These are phyloP conservation scores for Sebastes kiyomatsui DNA, from an alignment of 2,797 vertebrate species.

Conservation along the genomic window DNA sequence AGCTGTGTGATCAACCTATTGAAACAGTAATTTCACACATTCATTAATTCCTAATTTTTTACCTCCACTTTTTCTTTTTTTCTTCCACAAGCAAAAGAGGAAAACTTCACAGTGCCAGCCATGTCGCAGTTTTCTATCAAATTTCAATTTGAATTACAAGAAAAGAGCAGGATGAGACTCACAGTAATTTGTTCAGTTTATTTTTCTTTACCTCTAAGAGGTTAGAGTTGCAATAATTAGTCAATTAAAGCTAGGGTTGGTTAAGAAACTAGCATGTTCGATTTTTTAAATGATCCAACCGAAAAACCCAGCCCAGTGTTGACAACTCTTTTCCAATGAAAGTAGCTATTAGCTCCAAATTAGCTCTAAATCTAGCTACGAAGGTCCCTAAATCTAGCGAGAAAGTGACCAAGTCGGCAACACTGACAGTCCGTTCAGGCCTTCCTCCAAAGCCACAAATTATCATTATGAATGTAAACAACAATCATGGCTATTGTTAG, in stretches of 20 bases:
- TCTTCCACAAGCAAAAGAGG: neutral
- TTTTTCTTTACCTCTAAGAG: neutral
- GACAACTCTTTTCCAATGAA: no score
- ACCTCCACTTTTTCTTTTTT: neutral
- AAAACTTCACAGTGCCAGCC: neutral
- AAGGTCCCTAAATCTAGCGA: no score
- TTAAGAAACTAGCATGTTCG: no score
- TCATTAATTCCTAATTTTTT: neutral
- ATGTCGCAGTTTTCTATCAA: neutral
- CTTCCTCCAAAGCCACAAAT: no score
- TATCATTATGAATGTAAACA: rapidly evolving
- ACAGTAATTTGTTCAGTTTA: neutral
- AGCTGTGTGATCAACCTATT: neutral
- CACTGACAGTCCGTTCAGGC: no score
- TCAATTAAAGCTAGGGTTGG: neutral
- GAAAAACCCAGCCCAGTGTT: no score
- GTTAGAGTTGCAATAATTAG: neutral
- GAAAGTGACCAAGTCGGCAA: no score
- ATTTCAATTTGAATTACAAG: neutral
- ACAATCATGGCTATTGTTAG: no score
- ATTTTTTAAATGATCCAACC: no score
- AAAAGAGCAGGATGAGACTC: neutral
- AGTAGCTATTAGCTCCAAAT: no score
- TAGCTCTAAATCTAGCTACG: no score
- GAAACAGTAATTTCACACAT: constrained; percentile 14